phyloP scores from a whole-genome alignment of 2,888 invertebrate genomes.

The Drosophila putrida region DNA sequence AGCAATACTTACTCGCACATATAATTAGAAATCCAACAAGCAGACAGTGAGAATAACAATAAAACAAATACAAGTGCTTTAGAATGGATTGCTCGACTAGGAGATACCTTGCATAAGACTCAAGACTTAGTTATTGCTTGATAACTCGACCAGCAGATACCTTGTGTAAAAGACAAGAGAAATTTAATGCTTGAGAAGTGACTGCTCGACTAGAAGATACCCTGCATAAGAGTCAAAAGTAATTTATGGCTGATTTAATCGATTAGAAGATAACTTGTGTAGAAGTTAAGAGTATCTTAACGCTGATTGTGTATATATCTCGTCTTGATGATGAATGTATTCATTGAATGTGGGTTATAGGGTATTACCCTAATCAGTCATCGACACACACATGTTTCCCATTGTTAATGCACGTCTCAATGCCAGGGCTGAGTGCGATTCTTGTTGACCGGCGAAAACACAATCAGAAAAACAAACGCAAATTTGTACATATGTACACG shows the following conservation, averaged over 20 bases:
- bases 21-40: constrained; percentile 21
- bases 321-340: no score
- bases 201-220: no score
- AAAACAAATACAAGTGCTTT: neutral
- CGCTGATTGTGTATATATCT: no score
- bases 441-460: constrained; percentile 5
- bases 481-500: constrained; percentile 4
- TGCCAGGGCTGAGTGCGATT: constrained; percentile 53
- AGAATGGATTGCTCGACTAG: neutral
- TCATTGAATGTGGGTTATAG: no score
- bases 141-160: neutral
- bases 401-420: constrained; percentile 25
- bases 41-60: constrained; percentile 8
- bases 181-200: no score
- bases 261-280: no score
- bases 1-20: neutral
- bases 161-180: neutral
- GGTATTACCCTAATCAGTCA: constrained; percentile 14
- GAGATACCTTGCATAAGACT: neutral
- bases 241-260: no score
- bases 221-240: no score
- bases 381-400: neutral
- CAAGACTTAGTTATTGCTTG: neutral
- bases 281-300: no score
- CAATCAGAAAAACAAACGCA: constrained; percentile 22